These are phyloP conservation scores for Eulithis prunata DNA, from an alignment of 2,888 invertebrate genomes.

Conservation along the genomic window DNA sequence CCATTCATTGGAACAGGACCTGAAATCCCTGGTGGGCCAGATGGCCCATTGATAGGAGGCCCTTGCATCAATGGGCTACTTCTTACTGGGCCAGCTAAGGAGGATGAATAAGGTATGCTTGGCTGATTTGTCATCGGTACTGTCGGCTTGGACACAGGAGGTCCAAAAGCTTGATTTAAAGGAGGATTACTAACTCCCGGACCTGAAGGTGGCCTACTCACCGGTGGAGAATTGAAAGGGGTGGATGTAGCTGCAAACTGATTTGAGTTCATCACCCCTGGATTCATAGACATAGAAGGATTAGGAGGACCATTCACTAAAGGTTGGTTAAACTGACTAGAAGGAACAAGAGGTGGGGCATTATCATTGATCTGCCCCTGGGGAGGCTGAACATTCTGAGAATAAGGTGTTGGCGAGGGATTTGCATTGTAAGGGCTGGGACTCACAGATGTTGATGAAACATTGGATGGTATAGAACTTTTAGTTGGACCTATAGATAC, in stretches of 20 bases:
- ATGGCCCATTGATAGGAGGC: slow-evolving; percentile 45
- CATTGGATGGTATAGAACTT: slow-evolving; percentile 53
- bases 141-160: slow-evolving; percentile 33
- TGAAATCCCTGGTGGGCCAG: slow-evolving; percentile 38
- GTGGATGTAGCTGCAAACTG: slow-evolving; percentile 51
- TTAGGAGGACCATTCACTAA: slow-evolving; percentile 68
- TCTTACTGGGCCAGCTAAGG: slow-evolving; percentile 53
- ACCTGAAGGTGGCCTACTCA: slow-evolving; percentile 24
- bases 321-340: slow-evolving; percentile 74
- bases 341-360: slow-evolving; percentile 72
- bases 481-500: slow-evolving; percentile 39
- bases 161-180: slow-evolving; percentile 33
- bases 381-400: slow-evolving; percentile 56
- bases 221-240: slow-evolving; percentile 47
- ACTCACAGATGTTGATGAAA: slow-evolving; percentile 56
- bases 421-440: slow-evolving; percentile 56
- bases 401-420: slow-evolving; percentile 57
- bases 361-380: slow-evolving; percentile 74
- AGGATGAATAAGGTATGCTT: slow-evolving; percentile 56
- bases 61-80: slow-evolving; percentile 63
- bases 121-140: slow-evolving; percentile 55
- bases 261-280: slow-evolving; percentile 40
- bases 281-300: slow-evolving; percentile 44
- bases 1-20: slow-evolving; percentile 52
- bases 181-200: slow-evolving; percentile 27